Base-by-base conservation (phyloP, 2,113 vertebrate genomes). In the Ictidomys tridecemlineatus region DNA sequence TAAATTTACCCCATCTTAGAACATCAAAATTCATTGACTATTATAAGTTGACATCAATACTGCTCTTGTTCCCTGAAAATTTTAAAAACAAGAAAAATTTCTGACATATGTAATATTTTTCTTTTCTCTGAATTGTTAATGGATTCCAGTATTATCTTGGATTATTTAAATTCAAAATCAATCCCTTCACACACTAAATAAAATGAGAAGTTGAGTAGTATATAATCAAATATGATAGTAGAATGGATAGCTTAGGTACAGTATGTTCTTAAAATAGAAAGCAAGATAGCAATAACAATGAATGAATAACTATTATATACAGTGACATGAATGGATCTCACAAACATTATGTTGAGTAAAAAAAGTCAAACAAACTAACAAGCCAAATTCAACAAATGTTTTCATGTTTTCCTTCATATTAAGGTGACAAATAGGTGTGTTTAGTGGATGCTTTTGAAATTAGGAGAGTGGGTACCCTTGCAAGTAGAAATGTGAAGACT, bases 401-500 rank as follows among this genome's bases (percentile, higher is more conserved):
- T 45, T 26, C 5, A 8, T 5, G 34, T 28, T 58, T 45, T 26
- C 5, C 4, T 70, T 69, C n/a, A 1, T 63, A 4, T 16, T 56
- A 42, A 69, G 14, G 48, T 4, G 10, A 34, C 18, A 61, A 56
- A 24, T 7, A 48, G 14, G 11, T 10, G 32, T 3, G 58, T 26
- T 9, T 37, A 17, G 32, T 22, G 28, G 53, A 4, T 12, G 74
- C 0, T 26, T 53, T 34, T 34, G 14, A 48, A 10, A n/a, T 22
- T 10, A 65, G 9, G 28, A 61, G 16, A 30, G 22, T 18, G 18
- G 17, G 3, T 10, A 12, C 16, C 17, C 9, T 80, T 8, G 5
- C 0, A 5, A 3, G 14, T 13, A 28, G 10, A 6, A 9, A 42
- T 7, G 1, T 4, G 24, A 72, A 63, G 8, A 26, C n/a, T 20